These are phyloP conservation scores for Nothoprocta perdicaria DNA, from an alignment of 2,113 vertebrate species.

Conservation along the genomic window DNA sequence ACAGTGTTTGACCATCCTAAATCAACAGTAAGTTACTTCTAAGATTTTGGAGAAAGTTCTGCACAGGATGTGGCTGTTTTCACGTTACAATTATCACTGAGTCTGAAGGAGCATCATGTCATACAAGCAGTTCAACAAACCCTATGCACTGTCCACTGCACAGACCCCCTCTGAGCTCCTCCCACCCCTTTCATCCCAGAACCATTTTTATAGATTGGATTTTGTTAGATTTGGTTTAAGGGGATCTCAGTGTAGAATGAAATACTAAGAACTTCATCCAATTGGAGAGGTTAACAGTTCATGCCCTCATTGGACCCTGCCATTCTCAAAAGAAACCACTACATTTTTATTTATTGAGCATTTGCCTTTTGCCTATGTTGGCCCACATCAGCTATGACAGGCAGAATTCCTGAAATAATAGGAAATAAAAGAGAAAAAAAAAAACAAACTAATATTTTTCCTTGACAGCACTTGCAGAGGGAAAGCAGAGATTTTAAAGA, in stretches of 20 bases:
- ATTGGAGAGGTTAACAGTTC: not conserved
- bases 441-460: fast-evolving
- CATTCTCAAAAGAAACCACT: not conserved
- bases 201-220: too few species aligned
- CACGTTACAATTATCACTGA: fast-evolving
- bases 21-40: not conserved
- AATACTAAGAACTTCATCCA: not conserved
- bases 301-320: too few species aligned
- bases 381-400: not conserved
- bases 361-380: not conserved
- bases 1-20: not conserved
- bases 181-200: not conserved
- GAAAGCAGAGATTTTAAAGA: not conserved
- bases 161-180: not conserved
- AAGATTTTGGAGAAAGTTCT: not conserved
- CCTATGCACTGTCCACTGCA: fast-evolving
- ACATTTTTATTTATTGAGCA: not conserved
- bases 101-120: not conserved
- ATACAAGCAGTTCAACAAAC: fast-evolving
- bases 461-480: not conserved
- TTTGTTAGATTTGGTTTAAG: not conserved
- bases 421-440: not conserved
- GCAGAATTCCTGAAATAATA: not conserved
- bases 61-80: fast-evolving
- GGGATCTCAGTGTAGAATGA: not conserved